phyloP scores from a whole-genome alignment of 2,888 invertebrate genomes.

The Torymus tubicola region DNA sequence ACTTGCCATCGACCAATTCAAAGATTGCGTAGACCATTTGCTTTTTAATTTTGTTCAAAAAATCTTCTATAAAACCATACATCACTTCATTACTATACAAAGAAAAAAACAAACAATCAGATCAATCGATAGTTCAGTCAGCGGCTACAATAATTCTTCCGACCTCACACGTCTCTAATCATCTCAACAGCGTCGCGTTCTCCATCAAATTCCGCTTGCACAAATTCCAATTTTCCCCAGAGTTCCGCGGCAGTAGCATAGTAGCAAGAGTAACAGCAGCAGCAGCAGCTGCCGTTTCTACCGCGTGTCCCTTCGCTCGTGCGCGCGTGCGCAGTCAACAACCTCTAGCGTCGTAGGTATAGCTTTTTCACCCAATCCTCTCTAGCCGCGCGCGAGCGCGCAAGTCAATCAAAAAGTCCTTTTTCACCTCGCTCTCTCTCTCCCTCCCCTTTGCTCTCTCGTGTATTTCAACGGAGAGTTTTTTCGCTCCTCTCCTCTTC shows the following conservation, averaged over 20 bases:
- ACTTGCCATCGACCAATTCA: too few relatives aligned
- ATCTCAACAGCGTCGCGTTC: neutral
- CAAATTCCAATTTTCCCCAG: constrained; percentile 37
- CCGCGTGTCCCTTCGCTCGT: too few relatives aligned
- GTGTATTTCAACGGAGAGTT: constrained; percentile 45
- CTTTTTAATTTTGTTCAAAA: too few relatives aligned
- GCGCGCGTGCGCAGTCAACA: constrained; percentile 48
- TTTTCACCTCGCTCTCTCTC: constrained; percentile 41
- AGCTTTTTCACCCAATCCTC: constrained; percentile 36
- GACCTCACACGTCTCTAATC: neutral
- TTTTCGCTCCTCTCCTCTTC: constrained; percentile 58
- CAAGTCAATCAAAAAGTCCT: constrained; percentile 57
- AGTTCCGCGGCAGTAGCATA: constrained; percentile 13
- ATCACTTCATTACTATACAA: too few relatives aligned
- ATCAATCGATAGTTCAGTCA: too few relatives aligned
- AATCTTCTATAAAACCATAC: too few relatives aligned
- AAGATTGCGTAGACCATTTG: too few relatives aligned
- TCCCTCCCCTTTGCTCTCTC: neutral
- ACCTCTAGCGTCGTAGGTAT: constrained; percentile 48
- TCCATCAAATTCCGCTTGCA: neutral
- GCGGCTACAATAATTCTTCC: too few relatives aligned
- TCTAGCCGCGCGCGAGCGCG: constrained; percentile 13
- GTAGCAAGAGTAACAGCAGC: constrained; percentile 1
- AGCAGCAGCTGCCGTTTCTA: neutral
- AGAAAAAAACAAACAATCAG: too few relatives aligned